These are phyloP conservation scores for Lysandra coridon DNA, from an alignment of 2,888 invertebrate species.

Conservation along the genomic window DNA sequence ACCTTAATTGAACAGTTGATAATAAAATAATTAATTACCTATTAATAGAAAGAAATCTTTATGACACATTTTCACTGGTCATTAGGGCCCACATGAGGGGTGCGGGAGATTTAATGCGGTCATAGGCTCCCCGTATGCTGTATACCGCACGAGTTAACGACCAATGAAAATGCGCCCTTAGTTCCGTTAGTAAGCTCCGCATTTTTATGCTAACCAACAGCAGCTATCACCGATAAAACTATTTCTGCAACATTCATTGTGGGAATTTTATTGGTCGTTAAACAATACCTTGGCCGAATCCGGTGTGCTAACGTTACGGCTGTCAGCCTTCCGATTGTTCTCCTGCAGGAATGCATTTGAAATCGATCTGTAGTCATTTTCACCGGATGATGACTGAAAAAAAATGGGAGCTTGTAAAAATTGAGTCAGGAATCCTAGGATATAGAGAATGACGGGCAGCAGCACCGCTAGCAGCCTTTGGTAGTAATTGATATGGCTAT, in stretches of 20 bases:
- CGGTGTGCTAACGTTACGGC: slow-evolving; percentile 66
- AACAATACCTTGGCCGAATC: slow-evolving; percentile 64
- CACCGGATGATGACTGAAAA: slow-evolving; percentile 62
- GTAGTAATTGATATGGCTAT: no score
- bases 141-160: no score
- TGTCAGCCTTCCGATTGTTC: slow-evolving; percentile 64
- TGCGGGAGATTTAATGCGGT: no score
- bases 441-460: neutral
- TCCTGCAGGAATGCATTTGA: slow-evolving; percentile 74
- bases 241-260: slow-evolving; percentile 1
- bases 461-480: neutral
- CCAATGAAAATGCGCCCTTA: no score
- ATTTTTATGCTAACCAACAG: neutral
- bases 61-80: no score
- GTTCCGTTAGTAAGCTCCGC: no score
- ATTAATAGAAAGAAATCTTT: no score
- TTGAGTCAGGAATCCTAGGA: neutral
- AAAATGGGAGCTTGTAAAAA: neutral
- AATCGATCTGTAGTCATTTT: slow-evolving; percentile 66
- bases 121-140: no score
- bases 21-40: no score
- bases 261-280: neutral
- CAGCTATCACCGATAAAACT: neutral
- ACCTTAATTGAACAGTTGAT: neutral
- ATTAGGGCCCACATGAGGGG: no score